Conservation (phyloP, 2,888 invertebrate genomes). For the Morpho deidamia region DNA sequence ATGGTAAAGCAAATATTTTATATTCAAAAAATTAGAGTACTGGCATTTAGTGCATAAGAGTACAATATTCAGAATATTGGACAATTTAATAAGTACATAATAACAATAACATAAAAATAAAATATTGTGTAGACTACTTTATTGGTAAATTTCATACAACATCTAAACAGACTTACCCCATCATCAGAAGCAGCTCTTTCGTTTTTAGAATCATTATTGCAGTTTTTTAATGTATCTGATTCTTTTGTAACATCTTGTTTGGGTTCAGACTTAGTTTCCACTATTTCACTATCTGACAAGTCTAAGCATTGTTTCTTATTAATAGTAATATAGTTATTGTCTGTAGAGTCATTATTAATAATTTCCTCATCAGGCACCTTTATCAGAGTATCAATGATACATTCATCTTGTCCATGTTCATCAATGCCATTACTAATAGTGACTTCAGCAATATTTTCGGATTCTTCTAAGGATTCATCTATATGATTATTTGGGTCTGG, state of each 20-base stretch:
- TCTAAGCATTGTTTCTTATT: slow-evolving; percentile 38
- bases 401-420: slow-evolving; percentile 26
- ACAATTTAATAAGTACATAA: too few species aligned
- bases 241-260: slow-evolving; percentile 28
- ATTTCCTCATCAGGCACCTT: slow-evolving; percentile 27
- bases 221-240: background rate
- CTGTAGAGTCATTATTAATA: slow-evolving; percentile 25
- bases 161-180: slow-evolving; percentile 6
- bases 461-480: slow-evolving; percentile 11
- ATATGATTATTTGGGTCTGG: slow-evolving; percentile 23
- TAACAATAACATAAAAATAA: too few species aligned
- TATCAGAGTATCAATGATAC: background rate
- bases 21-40: too few species aligned
- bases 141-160: too few species aligned
- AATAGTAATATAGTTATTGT: slow-evolving; percentile 37
- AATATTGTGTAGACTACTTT: too few species aligned
- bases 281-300: slow-evolving; percentile 26
- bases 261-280: slow-evolving; percentile 26
- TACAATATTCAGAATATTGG: too few species aligned
- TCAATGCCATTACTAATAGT: slow-evolving; percentile 35
- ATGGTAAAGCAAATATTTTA: too few species aligned
- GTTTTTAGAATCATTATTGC: background rate
- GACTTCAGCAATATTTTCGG: slow-evolving; percentile 1
- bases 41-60: too few species aligned
- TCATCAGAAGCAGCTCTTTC: background rate